Conservation (phyloP, 1,140 invertebrate genomes). For the Drosophila simulans region DNA sequence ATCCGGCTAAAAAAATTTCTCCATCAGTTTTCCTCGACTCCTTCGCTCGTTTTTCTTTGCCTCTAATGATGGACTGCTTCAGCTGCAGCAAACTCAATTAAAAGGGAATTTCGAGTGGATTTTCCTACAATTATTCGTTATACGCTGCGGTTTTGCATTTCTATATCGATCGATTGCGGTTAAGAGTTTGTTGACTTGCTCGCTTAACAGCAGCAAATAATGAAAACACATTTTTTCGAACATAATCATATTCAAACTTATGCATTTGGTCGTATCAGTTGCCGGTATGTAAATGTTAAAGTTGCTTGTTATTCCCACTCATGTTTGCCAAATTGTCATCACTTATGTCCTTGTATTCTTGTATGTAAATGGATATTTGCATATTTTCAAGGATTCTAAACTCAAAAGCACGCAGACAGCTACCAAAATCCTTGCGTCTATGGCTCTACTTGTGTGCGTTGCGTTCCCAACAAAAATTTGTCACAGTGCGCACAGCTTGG, state of each 20-base stretch:
- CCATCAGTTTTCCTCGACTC: not conserved
- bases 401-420: constrained; percentile 47
- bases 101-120: constrained; percentile 65
- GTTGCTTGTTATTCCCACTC: constrained; percentile 48
- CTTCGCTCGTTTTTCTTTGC: not conserved
- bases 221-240: constrained; percentile 25
- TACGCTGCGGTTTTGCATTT: constrained; percentile 40
- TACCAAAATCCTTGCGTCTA: constrained; percentile 54
- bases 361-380: constrained; percentile 67
- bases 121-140: constrained; percentile 57
- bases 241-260: constrained; percentile 39
- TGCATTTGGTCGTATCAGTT: constrained; percentile 14
- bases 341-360: constrained; percentile 59
- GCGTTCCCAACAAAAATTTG: constrained; percentile 32
- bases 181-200: constrained; percentile 44
- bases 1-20: constrained; percentile 29
- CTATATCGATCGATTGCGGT: constrained; percentile 50
- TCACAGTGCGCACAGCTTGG: constrained; percentile 58
- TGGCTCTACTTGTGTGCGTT: constrained; percentile 10
- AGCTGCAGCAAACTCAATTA: constrained; percentile 64
- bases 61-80: constrained; percentile 45
- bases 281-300: constrained; percentile 26
- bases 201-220: constrained; percentile 16
- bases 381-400: constrained; percentile 61
- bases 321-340: constrained; percentile 73